A percentile compares a stretch with the other conserved stretches of the same genome.
Conservation (phyloP, 2,113 vertebrate species). For the Sprattus sprattus region DNA sequence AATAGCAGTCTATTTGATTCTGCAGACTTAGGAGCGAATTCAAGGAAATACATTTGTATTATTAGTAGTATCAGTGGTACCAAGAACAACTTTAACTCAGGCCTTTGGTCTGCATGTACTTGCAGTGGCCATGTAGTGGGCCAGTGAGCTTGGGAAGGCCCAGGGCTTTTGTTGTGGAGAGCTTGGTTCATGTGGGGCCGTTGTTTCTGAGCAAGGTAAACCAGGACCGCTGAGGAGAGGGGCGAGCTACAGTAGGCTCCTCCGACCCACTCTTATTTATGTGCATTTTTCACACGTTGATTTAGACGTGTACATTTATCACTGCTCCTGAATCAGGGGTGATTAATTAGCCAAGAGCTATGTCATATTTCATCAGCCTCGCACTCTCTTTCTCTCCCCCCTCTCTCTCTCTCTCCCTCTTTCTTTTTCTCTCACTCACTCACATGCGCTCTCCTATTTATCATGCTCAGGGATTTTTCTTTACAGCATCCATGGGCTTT, state of each 20-base stretch:
- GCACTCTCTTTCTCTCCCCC: not conserved
- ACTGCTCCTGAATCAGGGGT: not conserved
- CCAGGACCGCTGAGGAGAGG: not conserved
- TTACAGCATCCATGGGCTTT: constrained; percentile 9
- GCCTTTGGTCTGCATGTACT: constrained; percentile 5
- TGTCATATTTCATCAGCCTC: constrained; percentile 9
- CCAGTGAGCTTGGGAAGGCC: constrained; percentile 17
- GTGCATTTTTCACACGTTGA: constrained; percentile 12
- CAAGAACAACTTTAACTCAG: constrained; percentile 13
- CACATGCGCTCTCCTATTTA: not conserved
- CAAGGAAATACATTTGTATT: not conserved
- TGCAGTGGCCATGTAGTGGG: not conserved
- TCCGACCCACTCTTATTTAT: not conserved
- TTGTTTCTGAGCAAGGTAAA: constrained; percentile 15
- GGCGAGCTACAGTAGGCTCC: not conserved
- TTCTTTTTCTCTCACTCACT: not conserved
- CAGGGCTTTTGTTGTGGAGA: constrained; percentile 5
- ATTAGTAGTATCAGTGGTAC: constrained; percentile 6
- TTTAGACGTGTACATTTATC: constrained; percentile 1
- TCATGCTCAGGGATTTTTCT: not conserved
- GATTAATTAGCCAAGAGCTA: constrained; percentile 16
- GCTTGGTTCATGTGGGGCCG: constrained; percentile 4
- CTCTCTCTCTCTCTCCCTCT: not conserved
- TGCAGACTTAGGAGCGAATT: not conserved
- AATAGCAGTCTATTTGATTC: not conserved